Base-by-base conservation (phyloP, 2,888 invertebrate species). In the Microplitis manilae region DNA sequence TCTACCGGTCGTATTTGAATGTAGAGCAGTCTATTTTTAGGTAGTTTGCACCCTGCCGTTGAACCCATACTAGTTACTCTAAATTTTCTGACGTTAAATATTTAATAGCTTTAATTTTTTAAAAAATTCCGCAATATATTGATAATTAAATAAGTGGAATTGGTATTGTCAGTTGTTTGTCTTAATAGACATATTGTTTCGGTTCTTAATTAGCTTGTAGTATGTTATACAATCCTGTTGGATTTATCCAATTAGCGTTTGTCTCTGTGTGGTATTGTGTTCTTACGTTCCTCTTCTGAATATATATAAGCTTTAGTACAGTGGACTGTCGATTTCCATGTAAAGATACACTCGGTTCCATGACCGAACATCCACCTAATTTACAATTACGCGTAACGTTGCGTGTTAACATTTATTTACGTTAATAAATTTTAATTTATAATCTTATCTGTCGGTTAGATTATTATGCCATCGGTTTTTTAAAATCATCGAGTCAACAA, bases 11-110 rank as follows among this genome's bases (percentile, higher is more conserved):
- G 67, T 67, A 39, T 68, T 75, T 78, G 73, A 76, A 81, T 80
- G 75, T 81, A 77, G 80, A 80, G 81, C 81, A 77, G 74, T 79
- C 80, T 82, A 82, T 81, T 81, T 75, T 81, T 78, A 77, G 77
- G 77, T 68, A 59, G 67, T 77, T 77, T 76, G 73, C 76, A 80
- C 77, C 72, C 81, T 77, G 70, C 73, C 76, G 77, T 77, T 71
- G 71, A 80, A 75, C 77, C 76, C 73, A 75, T 59, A 20, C 8
- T 70, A 60, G 41, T 74, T 74, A 20, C 68, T 73, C 65, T 38
- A 62, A 30, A 20, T 65, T 50, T 50, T 13, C 13, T 50, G 50
- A 50, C 50, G 50, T 50, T 50, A 13, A 30, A 30, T 50, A 50
- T 50, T 50, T 50, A 13, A 50, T 50, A 13, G 13, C 13, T 13